Percentiles rank a stretch among this genome's conserved stretches.
These are phyloP conservation scores for Micrasema minimum DNA, from an alignment of 1,140 invertebrate genomes.

Conservation along the genomic window DNA sequence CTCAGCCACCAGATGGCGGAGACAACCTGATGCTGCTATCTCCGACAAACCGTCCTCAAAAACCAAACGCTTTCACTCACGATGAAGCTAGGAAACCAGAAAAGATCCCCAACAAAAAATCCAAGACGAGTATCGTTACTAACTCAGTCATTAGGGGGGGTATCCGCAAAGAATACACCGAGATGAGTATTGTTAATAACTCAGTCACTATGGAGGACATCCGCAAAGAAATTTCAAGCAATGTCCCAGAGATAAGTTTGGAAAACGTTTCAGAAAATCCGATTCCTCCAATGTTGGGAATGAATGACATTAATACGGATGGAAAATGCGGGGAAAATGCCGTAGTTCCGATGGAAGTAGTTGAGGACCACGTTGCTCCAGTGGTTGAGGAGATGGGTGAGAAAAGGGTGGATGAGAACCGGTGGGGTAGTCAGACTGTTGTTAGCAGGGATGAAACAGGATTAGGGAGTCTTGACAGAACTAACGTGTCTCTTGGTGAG, in stretches of 20 bases:
- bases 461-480: conserved; percentile 14
- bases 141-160: not conserved
- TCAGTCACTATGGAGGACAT: too few species aligned
- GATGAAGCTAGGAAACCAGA: not conserved
- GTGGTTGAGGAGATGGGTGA: too few species aligned
- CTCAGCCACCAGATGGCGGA: not conserved
- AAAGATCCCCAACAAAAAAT: conserved; percentile 1
- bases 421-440: not conserved
- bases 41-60: not conserved
- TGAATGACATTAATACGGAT: not conserved
- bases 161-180: not conserved
- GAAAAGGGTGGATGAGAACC: not conserved
- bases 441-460: conserved; percentile 8
- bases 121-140: not conserved
- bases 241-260: too few species aligned
- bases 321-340: not conserved
- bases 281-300: not conserved
- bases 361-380: too few species aligned
- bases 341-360: not conserved
- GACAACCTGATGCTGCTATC: not conserved
- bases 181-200: not conserved
- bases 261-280: not conserved
- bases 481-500: conserved; percentile 12
- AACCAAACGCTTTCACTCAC: not conserved
- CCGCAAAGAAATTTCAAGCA: too few species aligned